Percentiles rank a stretch among this genome's conserved stretches.
Conservation (phyloP, 2,113 vertebrate genomes). For the Myrmophylax atrothorax region DNA sequence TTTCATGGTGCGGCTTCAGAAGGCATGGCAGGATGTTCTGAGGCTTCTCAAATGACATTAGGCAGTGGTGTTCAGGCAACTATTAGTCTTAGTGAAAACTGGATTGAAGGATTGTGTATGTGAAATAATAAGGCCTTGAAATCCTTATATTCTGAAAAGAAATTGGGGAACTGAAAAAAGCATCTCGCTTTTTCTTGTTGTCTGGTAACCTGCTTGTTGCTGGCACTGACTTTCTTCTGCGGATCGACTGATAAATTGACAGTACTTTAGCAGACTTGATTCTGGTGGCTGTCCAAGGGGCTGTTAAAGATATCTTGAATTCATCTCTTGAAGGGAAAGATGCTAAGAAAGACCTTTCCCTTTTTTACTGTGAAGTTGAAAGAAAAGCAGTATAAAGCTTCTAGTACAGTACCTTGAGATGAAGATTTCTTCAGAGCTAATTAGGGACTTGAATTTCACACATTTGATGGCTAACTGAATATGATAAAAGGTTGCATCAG, state of each 20-base stretch:
- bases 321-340: fast-evolving
- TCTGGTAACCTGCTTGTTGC: neutral
- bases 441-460: neutral
- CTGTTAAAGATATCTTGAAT: neutral
- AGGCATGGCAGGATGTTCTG: neutral
- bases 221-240: neutral
- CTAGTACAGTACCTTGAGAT: neutral
- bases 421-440: neutral
- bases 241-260: neutral
- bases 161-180: neutral
- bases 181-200: neutral
- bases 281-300: neutral
- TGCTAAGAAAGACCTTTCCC: neutral
- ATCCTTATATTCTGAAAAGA: neutral
- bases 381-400: neutral
- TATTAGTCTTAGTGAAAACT: neutral
- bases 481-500: neutral
- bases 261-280: neutral
- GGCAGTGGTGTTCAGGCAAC: neutral
- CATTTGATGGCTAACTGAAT: neutral
- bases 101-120: neutral
- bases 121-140: neutral
- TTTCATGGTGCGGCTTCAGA: neutral
- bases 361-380: neutral
- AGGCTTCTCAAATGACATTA: neutral